These are phyloP conservation scores for Cheilosia soror DNA, from an alignment of 2,888 invertebrate species.

Conservation along the genomic window DNA sequence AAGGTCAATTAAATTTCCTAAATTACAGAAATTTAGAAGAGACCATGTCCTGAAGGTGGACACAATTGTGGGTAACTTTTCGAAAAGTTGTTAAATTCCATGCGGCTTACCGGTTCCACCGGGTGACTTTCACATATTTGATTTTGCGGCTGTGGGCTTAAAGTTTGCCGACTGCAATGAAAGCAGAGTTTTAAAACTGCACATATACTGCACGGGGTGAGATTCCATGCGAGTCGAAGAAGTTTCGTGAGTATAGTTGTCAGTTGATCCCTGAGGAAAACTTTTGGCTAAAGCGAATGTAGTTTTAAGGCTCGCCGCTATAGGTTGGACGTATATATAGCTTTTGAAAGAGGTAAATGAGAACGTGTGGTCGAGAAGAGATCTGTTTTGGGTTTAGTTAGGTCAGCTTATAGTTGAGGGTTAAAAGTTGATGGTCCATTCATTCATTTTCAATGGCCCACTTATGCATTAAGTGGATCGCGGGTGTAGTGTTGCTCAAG, in stretches of 20 bases:
- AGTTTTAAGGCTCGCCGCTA: constrained; percentile 18
- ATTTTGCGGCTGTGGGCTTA: constrained; percentile 39
- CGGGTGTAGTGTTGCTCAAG: too few relatives aligned
- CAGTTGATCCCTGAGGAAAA: constrained; percentile 13
- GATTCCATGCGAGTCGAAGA: neutral
- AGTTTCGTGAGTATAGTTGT: neutral
- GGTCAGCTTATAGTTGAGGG: too few relatives aligned
- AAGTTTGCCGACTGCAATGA: constrained; percentile 22
- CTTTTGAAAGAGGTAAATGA: too few relatives aligned
- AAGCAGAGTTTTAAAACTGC: constrained; percentile 5
- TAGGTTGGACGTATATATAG: neutral
- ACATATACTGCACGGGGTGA: neutral
- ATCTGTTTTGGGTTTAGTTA: too few relatives aligned
- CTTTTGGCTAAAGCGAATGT: constrained; percentile 13
- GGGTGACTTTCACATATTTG: constrained; percentile 55
- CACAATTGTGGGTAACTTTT: constrained; percentile 2
- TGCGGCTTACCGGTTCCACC: constrained; percentile 49
- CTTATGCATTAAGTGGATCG: too few relatives aligned
- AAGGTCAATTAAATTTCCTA: constrained; percentile 35
- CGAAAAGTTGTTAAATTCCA: constrained; percentile 41
- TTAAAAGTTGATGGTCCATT: too few relatives aligned
- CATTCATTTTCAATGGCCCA: too few relatives aligned
- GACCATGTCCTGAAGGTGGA: neutral
- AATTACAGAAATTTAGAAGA: constrained; percentile 20
- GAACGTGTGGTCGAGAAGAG: too few relatives aligned